Evolutionary conservation across 2,113 vertebrate genomes (phyloP).

Genomic region (Elaphurus davidianus): DNA sequence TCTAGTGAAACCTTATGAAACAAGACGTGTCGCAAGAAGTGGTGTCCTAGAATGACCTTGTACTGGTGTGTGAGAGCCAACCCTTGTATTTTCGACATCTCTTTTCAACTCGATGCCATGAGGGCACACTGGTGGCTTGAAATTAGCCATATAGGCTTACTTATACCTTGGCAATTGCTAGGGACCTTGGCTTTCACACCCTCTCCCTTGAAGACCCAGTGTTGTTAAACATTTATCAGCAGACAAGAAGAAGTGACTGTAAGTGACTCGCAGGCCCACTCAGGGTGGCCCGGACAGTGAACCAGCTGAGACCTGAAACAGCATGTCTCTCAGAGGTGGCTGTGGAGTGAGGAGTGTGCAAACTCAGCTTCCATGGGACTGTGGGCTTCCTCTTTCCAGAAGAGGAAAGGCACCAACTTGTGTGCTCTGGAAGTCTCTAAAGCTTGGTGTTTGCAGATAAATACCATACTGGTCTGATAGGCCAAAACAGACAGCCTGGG

Average conservation of each 20-base stretch:
- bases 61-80: no score
- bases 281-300: neutral
- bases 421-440: neutral
- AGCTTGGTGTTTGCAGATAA: neutral
- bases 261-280: neutral
- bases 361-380: neutral
- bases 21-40: neutral
- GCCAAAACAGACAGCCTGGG: neutral
- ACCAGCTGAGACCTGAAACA: neutral
- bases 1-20: neutral
- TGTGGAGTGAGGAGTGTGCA: neutral
- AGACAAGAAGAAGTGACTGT: neutral
- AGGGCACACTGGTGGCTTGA: neutral
- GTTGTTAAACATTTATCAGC: neutral
- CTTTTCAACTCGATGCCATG: neutral
- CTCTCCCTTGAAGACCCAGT: neutral
- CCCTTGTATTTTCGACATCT: neutral
- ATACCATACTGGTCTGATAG: neutral
- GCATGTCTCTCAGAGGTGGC: accelerated
- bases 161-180: neutral
- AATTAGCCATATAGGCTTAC: neutral
- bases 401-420: neutral
- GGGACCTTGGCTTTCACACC: neutral
- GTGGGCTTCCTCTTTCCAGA: neutral
- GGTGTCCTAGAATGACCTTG: neutral